phyloP scores from a whole-genome alignment of 2,888 invertebrate species.

The Pseudococcus viburni region DNA sequence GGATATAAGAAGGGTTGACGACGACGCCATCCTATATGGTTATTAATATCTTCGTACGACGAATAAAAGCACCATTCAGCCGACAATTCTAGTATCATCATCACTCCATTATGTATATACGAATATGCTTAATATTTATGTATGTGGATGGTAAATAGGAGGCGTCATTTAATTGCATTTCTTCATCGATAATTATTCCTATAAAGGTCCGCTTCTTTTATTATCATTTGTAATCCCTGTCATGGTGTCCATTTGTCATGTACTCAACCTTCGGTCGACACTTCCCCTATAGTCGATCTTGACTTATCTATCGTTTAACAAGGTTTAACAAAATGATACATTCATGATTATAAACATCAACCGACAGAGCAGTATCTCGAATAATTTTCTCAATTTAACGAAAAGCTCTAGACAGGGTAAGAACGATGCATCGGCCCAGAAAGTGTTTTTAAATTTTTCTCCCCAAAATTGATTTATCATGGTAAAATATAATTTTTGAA shows the following conservation, averaged over 20 bases:
- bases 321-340: not conserved
- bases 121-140: not conserved
- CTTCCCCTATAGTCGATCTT: not conserved
- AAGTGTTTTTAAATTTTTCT: too few relatives aligned
- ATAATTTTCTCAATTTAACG: not conserved
- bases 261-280: not conserved
- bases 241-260: constrained; percentile 26
- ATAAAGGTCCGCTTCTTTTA: constrained; percentile 9
- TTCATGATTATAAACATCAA: not conserved
- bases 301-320: not conserved
- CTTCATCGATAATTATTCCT: constrained; percentile 38
- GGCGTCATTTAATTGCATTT: constrained; percentile 29
- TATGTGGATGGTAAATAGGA: not conserved
- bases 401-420: not conserved
- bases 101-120: constrained; percentile 18
- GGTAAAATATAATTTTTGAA: too few relatives aligned
- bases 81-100: constrained; percentile 2
- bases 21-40: not conserved
- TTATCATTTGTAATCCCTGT: constrained; percentile 33
- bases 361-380: not conserved
- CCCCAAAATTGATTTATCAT: too few relatives aligned
- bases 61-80: constrained; percentile 26
- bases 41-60: not conserved
- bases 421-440: too few relatives aligned
- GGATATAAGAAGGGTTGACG: not conserved